Base-by-base conservation (phyloP, 2,888 invertebrate genomes). In the Chelonus formosanus region DNA sequence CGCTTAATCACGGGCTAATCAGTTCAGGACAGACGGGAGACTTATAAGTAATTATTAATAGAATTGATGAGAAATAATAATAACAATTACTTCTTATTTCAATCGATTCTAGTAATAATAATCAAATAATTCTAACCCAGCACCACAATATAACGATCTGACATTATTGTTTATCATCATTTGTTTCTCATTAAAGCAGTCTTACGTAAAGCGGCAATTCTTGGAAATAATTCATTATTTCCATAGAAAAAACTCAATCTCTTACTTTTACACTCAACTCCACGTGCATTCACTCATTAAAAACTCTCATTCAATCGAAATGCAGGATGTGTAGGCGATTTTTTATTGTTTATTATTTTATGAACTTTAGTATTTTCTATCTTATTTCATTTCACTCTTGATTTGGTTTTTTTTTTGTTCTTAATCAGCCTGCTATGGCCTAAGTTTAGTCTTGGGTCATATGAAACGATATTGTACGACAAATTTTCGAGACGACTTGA, bases 151-250 rank as follows among this genome's bases (percentile, higher is more conserved):
- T 61, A 61, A 61, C 61, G 53, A 61, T 61, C 43, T 32, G 31
- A 53, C 5, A 63, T 36, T 36, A 55, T 47, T 55, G 8, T 63
- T 45, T 40, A 20, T 20, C 6, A 35, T 58, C 20, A 35, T 58
- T 47, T 32, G 5, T 58, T 35, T 64, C 32, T 75, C 59, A 71
- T 76, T 74, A 74, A 80, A 81, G 79, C 80, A 80, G 80, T 80
- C 81, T 80, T 79, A 76, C 76, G 59, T 67, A 63, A 74, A 74
- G 74, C 75, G 76, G 74, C 73, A 76, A 76, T 70, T 72, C 73
- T 74, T 73, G 72, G 71, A 73, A 74, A 71, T 64, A 63, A 47
- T 53, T 63, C 20, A 69, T 50, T 47, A 45, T 62, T 54, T 47
- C 55, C 55, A 47, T 8, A 54, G 6, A 32, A 43, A 45, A 32